phyloP scores from a whole-genome alignment of 2,113 vertebrate species.

The Mustela nigripes region DNA sequence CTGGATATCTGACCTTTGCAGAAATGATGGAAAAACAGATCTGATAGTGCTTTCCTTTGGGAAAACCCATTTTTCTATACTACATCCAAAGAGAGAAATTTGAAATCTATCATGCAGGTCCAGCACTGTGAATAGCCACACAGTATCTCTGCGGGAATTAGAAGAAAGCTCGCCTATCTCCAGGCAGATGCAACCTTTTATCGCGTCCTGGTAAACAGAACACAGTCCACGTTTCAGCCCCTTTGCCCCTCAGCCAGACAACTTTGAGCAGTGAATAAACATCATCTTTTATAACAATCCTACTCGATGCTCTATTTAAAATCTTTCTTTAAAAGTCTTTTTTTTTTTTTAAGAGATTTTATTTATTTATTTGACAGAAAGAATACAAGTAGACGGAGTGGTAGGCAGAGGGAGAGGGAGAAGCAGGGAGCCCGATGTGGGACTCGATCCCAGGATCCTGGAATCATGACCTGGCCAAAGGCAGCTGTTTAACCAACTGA shows the following conservation, averaged over 20 bases:
- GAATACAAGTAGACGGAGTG: too few relatives aligned
- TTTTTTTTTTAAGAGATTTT: too few relatives aligned
- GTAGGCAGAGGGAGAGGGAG: too few relatives aligned
- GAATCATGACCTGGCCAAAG: too few relatives aligned
- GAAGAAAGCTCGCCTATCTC: background rate
- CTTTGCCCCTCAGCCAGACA: background rate
- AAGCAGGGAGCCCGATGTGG: too few relatives aligned
- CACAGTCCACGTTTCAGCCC: background rate
- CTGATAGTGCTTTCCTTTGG: background rate
- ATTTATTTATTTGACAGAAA: too few relatives aligned
- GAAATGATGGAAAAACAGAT: background rate
- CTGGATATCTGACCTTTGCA: constrained; percentile 8
- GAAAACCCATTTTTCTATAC: background rate
- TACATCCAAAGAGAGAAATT: background rate
- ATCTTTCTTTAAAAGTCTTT: background rate
- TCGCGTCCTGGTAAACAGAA: background rate
- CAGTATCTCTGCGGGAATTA: background rate
- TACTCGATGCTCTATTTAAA: background rate
- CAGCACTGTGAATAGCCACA: background rate
- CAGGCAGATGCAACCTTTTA: background rate
- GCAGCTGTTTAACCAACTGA: too few relatives aligned
- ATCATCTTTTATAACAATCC: background rate
- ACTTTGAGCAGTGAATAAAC: background rate
- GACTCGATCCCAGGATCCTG: too few relatives aligned
- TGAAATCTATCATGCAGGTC: background rate